phyloP scores from a whole-genome alignment of 1,140 invertebrate genomes.

The Cydia fagiglandana region DNA sequence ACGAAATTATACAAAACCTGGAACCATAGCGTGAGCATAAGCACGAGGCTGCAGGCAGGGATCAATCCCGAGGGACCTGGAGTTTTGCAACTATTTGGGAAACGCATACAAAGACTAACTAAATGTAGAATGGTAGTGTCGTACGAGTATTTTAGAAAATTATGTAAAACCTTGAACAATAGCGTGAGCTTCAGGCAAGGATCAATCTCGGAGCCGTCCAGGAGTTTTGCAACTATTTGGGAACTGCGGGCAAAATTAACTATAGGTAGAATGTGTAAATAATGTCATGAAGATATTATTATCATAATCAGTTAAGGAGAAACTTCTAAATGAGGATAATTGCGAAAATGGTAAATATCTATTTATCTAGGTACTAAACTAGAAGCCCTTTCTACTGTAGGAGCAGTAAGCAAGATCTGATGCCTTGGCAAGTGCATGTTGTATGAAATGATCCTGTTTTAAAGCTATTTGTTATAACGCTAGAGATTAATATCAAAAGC shows the following conservation, averaged over 20 bases:
- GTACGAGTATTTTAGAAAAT: too few species aligned
- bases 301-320: too few species aligned
- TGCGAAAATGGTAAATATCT: too few species aligned
- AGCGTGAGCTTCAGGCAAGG: neutral
- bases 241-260: neutral
- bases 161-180: too few species aligned
- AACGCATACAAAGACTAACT: neutral
- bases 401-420: too few species aligned
- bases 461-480: too few species aligned
- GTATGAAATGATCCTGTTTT: too few species aligned
- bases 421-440: too few species aligned
- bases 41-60: neutral
- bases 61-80: neutral
- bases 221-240: neutral
- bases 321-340: too few species aligned
- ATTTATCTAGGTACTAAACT: too few species aligned
- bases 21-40: neutral
- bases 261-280: neutral
- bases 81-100: conserved; percentile 14
- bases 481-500: too few species aligned
- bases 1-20: neutral
- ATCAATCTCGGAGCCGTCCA: neutral
- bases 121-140: neutral
- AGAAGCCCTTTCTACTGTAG: too few species aligned
- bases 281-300: neutral